Base-by-base conservation (phyloP, 2,797 vertebrate genomes). In the Sylvilagus floridanus region DNA sequence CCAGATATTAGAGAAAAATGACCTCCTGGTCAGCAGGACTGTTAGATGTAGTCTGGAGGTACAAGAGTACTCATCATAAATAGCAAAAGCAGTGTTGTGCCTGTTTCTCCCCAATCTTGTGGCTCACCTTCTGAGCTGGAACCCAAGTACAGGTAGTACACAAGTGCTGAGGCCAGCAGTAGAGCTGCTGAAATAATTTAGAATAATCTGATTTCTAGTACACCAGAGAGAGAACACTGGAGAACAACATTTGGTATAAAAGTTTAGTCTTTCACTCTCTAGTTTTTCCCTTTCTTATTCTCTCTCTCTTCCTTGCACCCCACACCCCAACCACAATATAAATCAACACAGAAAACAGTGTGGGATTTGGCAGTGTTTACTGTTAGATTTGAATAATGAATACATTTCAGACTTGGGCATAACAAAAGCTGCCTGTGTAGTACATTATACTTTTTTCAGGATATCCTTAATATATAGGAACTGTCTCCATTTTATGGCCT, bases 351-450 rank as follows among this genome's bases (percentile, higher is more conserved):
- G 96, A 98, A 97, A 98, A 98, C 98, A 98, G 95, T 97, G 97
- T 98, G 97, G 97, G 93, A 97, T 98, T 98, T 98, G 98, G 98
- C 98, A 93, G 95, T 83, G 19, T 57, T 90, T 76, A 35, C 24
- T 98, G 97, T 98, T 98, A 96, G 97, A 97, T 98, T 98, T 98
- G 97, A 98, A 90, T 75, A 91, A 91, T 93, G 97, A 98, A 96
- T 91, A 84, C 97, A 97, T 98, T 98, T 96, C 96, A 97, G 97
- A 92, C 91, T 95, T 95, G 95, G 94, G 97, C 97, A 98, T 97
- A 95, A 98, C 95, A 98, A 98, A 98, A 97, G 97, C 98, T 98
- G 88, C 98, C 97, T 98, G 97, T 98, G 97, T 98, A 97, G 98
- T 96, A 97, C 82, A 37, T 94, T 97, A 57, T 69, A 79, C 32